Base-by-base conservation (phyloP, 1,140 invertebrate species). In the Popillia japonica region DNA sequence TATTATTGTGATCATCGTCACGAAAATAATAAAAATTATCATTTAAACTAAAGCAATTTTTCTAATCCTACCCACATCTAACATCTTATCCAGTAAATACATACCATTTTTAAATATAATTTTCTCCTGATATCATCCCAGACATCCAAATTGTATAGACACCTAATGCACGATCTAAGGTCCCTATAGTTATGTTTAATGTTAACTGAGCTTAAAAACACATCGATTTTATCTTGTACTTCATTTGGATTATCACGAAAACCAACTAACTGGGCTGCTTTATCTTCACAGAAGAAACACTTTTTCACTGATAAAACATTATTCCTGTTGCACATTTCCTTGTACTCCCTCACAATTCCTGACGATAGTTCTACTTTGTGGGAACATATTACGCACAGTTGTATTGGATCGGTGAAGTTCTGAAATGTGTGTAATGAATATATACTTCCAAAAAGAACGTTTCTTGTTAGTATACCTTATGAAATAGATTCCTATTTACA, bases 211-310 rank as follows among this genome's bases (percentile, higher is more conserved):
- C 14, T 68, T 34, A 68, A 3, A 34, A 68, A 68, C 2, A 68
- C 22, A 23, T 23, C 9, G 11, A 68, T 68, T 22, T 68, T 68
- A 9, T 68, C 8, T 0, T 27, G 17, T 3, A 22, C 61, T 14
- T 68, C 23, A 34, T 11, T 68, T 27, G 61, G 61, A 68, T 68
- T 68, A 14, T 68, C 22, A 34, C 27, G 20, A 22, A 68, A 68
- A 27, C 14, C 27, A 22, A 68, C 22, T 34, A 68, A 14, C 6
- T 68, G 61, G 27, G 22, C 27, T 34, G 22, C 61, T 68, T 68
- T 68, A 27, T 68, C 61, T 22, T 68, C 61, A 68, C 61, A 68
- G 22, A 68, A 68, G 9, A 68, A 68, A 14, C 61, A 68, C 61
- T 68, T 68, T 34, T 68, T 68, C 4, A 11, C 3, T 14, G 20